phyloP scores from a whole-genome alignment of 2,797 vertebrate genomes.

The Sciaenops ocellatus region DNA sequence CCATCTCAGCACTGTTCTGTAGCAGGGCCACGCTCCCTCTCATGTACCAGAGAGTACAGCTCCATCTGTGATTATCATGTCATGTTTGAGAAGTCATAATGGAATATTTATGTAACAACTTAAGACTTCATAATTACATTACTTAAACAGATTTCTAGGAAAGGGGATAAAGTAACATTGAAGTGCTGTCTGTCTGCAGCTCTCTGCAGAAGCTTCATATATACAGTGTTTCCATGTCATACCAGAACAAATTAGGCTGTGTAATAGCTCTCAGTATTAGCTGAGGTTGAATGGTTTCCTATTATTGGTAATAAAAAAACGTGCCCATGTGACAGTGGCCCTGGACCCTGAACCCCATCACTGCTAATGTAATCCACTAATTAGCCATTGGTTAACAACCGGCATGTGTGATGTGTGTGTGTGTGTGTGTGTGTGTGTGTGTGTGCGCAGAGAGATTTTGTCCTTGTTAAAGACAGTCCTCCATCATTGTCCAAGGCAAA shows the following conservation, averaged over 20 bases:
- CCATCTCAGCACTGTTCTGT: neutral
- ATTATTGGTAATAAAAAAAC: constrained; percentile 30
- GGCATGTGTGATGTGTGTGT: constrained; percentile 24
- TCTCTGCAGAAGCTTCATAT: constrained; percentile 17
- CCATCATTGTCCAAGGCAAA: constrained; percentile 59
- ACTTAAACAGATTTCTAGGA: neutral
- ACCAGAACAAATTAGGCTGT: constrained; percentile 34
- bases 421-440: no score
- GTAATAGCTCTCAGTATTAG: constrained; percentile 48
- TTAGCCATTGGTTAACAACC: constrained; percentile 48
- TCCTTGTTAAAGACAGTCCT: constrained; percentile 58
- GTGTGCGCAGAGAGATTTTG: constrained; percentile 58
- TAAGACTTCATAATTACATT: neutral
- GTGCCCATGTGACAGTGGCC: constrained; percentile 31
- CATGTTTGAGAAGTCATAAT: constrained; percentile 23
- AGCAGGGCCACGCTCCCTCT: neutral
- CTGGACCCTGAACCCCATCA: constrained; percentile 48
- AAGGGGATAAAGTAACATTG: constrained; percentile 9
- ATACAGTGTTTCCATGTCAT: constrained; percentile 20
- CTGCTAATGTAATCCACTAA: constrained; percentile 68
- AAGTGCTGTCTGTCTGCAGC: constrained; percentile 9
- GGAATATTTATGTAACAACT: constrained; percentile 16
- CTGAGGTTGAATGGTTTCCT: constrained; percentile 50
- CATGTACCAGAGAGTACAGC: neutral
- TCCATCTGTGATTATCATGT: constrained; percentile 16